Percentiles rank a stretch among this genome's conserved stretches.
phyloP scores from a whole-genome alignment of 2,797 vertebrate genomes.

The Cirrhinus mrigala region DNA sequence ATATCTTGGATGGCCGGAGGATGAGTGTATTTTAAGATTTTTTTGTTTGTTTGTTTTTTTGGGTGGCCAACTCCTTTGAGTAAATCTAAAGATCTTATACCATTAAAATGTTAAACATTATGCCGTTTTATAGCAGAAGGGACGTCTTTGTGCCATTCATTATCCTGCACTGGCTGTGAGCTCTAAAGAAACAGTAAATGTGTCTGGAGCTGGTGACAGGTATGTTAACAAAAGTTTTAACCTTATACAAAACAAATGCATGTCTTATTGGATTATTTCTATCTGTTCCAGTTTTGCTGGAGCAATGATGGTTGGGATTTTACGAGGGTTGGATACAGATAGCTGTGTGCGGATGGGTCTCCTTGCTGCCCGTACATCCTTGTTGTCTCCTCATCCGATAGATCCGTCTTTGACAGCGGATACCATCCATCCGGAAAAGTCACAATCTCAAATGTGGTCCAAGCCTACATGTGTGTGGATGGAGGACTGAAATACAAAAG shows the following conservation, averaged over 20 bases:
- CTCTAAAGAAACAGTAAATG: slow-evolving; percentile 82
- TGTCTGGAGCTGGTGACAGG: slow-evolving; percentile 94
- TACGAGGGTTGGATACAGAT: slow-evolving; percentile 77
- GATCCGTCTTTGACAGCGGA: slow-evolving; percentile 74
- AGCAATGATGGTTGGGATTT: slow-evolving; percentile 84
- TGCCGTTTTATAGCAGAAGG: slow-evolving; percentile 66
- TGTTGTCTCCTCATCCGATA: slow-evolving; percentile 81
- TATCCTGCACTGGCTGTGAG: slow-evolving; percentile 81
- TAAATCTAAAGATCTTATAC: neutral
- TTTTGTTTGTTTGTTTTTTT: neutral
- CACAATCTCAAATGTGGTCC: slow-evolving; percentile 72
- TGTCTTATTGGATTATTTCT: neutral
- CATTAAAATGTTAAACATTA: neutral
- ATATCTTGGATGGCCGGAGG: neutral
- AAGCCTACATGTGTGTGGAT: slow-evolving; percentile 72
- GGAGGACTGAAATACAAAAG: slow-evolving; percentile 61
- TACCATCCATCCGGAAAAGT: slow-evolving; percentile 72
- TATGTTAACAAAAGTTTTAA: slow-evolving; percentile 49
- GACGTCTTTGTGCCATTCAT: slow-evolving; percentile 81
- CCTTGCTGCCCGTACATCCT: slow-evolving; percentile 80
- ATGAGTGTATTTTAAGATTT: no score
- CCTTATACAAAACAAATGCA: neutral
- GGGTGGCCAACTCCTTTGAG: neutral
- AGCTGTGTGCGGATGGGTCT: slow-evolving; percentile 87
- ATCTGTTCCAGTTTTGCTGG: slow-evolving; percentile 81